phyloP scores from a whole-genome alignment of 2,113 vertebrate genomes.

The Melanerpes formicivorus region DNA sequence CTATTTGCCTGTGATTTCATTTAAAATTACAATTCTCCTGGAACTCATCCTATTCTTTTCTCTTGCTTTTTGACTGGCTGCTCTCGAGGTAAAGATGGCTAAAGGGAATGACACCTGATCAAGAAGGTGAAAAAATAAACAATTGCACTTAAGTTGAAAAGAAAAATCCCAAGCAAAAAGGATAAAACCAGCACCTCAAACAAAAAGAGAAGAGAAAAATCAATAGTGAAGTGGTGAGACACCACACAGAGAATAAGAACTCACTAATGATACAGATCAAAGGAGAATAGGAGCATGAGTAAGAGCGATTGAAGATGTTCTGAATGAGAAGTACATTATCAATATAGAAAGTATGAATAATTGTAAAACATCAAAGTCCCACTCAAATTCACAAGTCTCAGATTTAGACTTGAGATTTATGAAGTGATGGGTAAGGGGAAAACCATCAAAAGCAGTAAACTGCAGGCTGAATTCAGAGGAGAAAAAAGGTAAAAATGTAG shows the following conservation, averaged over 20 bases:
- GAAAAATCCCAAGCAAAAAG: not conserved
- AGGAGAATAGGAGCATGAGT: not conserved
- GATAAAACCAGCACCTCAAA: not conserved
- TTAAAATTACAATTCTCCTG: not conserved
- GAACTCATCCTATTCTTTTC: not conserved
- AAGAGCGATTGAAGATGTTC: not conserved
- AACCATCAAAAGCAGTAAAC: not conserved
- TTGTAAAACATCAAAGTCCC: constrained; percentile 16
- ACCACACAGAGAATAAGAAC: not conserved
- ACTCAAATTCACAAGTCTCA: not conserved
- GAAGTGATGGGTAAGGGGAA: not conserved
- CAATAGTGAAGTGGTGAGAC: not conserved
- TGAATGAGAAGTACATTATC: constrained; percentile 34
- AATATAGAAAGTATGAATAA: constrained; percentile 11
- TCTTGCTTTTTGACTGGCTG: not conserved
- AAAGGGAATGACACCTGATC: not conserved
- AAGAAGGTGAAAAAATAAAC: not conserved
- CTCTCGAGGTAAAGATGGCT: not conserved
- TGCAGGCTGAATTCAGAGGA: not conserved
- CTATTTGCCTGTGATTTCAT: not conserved
- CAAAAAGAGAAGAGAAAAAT: not conserved
- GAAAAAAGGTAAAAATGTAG: not conserved
- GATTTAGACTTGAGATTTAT: not conserved
- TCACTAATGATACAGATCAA: constrained; percentile 34
- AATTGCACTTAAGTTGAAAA: not conserved